Evolutionary conservation across 2,888 invertebrate species (phyloP).

Genomic region (Drosophila histrio): DNA sequence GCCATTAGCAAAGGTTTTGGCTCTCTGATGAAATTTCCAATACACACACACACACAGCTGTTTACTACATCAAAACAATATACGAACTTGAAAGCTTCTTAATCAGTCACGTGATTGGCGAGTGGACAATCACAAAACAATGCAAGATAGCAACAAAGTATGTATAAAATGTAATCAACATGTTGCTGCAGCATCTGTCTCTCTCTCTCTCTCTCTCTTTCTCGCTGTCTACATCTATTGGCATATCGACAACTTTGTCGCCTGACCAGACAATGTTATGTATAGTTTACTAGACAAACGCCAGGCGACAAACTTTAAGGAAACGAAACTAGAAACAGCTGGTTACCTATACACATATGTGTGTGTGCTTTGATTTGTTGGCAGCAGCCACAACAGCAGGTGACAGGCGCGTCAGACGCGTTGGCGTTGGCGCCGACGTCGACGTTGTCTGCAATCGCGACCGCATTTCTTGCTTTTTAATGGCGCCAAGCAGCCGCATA

Average conservation of each 20-base stretch:
- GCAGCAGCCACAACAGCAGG: slow-evolving; percentile 37
- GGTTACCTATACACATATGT: slow-evolving; percentile 33
- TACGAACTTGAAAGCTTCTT: slow-evolving; percentile 22
- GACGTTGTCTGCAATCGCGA: slow-evolving; percentile 32
- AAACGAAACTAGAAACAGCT: slow-evolving; percentile 52
- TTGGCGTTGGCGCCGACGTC: slow-evolving; percentile 36
- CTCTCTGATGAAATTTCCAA: slow-evolving; percentile 49
- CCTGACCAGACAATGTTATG: slow-evolving; percentile 12
- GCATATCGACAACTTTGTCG: slow-evolving; percentile 31
- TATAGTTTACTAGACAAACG: not conserved
- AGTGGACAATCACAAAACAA: slow-evolving; percentile 27
- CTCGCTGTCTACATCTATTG: not conserved
- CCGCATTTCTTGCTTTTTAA: slow-evolving; percentile 61
- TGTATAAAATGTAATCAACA: slow-evolving; percentile 17
- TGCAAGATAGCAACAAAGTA: slow-evolving; percentile 11
- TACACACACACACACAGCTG: slow-evolving; percentile 12
- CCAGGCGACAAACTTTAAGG: slow-evolving; percentile 24
- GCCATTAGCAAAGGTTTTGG: slow-evolving; percentile 35
- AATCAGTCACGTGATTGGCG: slow-evolving; percentile 49
- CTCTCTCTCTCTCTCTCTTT: not conserved
- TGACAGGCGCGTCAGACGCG: slow-evolving; percentile 27
- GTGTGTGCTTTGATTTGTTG: slow-evolving; percentile 52
- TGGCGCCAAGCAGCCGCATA: slow-evolving; percentile 67
- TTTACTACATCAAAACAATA: slow-evolving; percentile 28
- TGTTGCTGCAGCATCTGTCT: slow-evolving; percentile 21